Evolutionary conservation across 2,888 invertebrate genomes (phyloP), one percentile per base, ranked within the genome.

Genomic region (Lysandra coridon): DNA sequence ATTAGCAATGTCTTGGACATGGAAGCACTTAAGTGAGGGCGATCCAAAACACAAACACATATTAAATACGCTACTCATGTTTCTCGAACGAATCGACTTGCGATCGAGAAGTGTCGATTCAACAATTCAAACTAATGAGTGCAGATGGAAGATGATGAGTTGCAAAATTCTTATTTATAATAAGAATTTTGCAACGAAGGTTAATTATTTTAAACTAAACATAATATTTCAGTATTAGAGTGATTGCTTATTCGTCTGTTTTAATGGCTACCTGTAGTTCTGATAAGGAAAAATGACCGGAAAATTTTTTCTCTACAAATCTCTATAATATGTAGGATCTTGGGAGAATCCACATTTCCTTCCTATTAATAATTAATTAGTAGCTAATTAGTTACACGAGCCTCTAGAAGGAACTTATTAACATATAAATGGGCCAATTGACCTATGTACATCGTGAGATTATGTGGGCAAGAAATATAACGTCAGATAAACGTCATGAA

Each of bases 1-100:
- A 90, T 91, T 91, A 86, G 84, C 85, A 73, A 79, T 80, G 84
- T 84, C 82, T 87, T 85, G 86, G 87, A 84, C 87, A 86, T 87
- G 87, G 88, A 86, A 86, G 85, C 84, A 85, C 85, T 85, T 86
- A 86, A 80, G 62, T 62, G 62, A 40, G 78, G 78, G 78, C 78
- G 78, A 78, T 78, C 62, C 78, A 23, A 78, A 17, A 78, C 53
- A 78, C 78, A 78, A 78, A 78, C 78, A 78, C 78, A 37, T 60
- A 78, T 73, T 57, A 79, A 77, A 73, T 14, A 75, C 74, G 33
- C 40, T 17, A 78, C 78, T 62, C 40, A 6, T 64, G 62, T 62
- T 60, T 62, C 78, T 78, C 78, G 78, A 62, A 49, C n/a, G 49
- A 77, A n/a, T 78, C 77, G 60, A 78, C 57, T 30, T 78, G 33